Percentiles rank a stretch among this genome's conserved stretches.
Evolutionary conservation across 2,888 invertebrate species (phyloP).

Genomic region (Dryadula phaetusa): DNA sequence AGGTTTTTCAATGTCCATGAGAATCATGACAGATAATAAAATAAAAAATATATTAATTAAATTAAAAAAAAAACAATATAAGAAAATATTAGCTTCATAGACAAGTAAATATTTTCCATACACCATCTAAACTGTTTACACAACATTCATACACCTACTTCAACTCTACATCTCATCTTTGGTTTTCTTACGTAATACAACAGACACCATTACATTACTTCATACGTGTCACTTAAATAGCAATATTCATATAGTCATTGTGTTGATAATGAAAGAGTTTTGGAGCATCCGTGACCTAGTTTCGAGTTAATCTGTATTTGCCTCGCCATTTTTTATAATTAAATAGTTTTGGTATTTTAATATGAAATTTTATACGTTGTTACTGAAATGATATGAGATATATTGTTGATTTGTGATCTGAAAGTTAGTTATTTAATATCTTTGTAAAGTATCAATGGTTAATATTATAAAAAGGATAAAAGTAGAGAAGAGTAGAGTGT

Average conservation of each 20-base stretch:
- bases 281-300: constrained; percentile 64
- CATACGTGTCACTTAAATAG: constrained; percentile 21
- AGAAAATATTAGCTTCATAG: background rate
- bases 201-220: constrained; percentile 17
- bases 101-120: background rate
- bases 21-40: background rate
- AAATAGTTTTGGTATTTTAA: constrained; percentile 18
- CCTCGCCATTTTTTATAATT: constrained; percentile 31
- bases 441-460: too few relatives aligned
- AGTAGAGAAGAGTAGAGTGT: background rate
- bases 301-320: constrained; percentile 38
- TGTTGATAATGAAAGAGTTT: constrained; percentile 55
- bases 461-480: background rate
- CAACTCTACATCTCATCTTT: background rate
- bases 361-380: constrained; percentile 7
- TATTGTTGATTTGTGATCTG: background rate
- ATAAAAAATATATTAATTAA: too few relatives aligned
- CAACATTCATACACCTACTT: background rate
- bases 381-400: background rate
- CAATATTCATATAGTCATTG: constrained; percentile 60
- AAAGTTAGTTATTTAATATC: background rate
- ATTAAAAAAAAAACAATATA: too few relatives aligned
- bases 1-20: too few relatives aligned
- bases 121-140: background rate
- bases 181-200: constrained; percentile 13